phyloP scores from a whole-genome alignment of 2,113 vertebrate genomes.

The Uropsilus gracilis region DNA sequence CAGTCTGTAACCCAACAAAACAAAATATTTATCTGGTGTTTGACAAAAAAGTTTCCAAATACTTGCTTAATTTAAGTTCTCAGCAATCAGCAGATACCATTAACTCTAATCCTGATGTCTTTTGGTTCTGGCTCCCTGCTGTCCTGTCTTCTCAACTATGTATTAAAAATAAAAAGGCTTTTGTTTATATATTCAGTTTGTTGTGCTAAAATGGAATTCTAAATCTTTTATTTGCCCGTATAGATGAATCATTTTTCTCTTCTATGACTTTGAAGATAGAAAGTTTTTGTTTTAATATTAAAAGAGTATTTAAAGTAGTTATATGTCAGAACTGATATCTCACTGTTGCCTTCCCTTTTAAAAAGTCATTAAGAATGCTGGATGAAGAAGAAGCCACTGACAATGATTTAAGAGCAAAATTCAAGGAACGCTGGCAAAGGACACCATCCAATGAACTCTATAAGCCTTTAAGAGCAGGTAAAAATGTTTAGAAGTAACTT shows the following conservation, averaged over 20 bases:
- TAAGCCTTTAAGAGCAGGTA: conserved; percentile 94
- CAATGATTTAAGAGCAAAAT: conserved; percentile 95
- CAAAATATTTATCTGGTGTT: not conserved
- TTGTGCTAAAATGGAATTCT: not conserved
- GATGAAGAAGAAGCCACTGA: conserved; percentile 96
- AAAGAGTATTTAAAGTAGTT: not conserved
- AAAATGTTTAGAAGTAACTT: conserved; percentile 14
- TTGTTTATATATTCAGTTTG: not conserved
- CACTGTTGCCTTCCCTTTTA: conserved; percentile 20
- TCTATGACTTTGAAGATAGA: not conserved
- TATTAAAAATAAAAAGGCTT: not conserved
- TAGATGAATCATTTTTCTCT: not conserved
- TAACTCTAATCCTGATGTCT: not conserved
- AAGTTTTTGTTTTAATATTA: not conserved
- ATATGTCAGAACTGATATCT: conserved; percentile 10
- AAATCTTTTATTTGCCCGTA: conserved; percentile 21
- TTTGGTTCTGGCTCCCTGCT: not conserved
- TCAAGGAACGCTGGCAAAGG: conserved; percentile 97
- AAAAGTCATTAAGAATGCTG: conserved; percentile 94
- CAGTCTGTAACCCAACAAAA: not conserved
- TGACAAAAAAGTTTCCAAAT: not conserved
- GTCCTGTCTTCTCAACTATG: not conserved
- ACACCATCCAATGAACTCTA: conserved; percentile 97
- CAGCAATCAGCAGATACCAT: not conserved
- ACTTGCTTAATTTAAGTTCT: not conserved